Evolutionary conservation across 2,113 vertebrate genomes (phyloP).

Genomic region (Theristicus caerulescens): DNA sequence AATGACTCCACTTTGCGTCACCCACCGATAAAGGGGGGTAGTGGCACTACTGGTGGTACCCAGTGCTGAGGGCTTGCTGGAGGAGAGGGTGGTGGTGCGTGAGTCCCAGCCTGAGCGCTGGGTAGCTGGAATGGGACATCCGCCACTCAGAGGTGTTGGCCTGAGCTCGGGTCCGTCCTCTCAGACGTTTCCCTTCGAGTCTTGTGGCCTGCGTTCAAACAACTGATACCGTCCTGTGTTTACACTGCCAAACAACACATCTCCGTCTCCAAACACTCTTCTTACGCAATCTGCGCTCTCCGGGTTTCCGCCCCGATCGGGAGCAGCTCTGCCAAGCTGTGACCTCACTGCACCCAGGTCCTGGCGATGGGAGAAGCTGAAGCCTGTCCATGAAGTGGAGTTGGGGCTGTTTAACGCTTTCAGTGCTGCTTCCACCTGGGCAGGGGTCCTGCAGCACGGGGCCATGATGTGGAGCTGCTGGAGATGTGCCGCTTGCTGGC

Average conservation of each 20-base stretch:
- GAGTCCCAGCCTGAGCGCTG: rapidly evolving
- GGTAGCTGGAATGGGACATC: not conserved
- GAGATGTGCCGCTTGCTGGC: not conserved
- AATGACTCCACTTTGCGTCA: not conserved
- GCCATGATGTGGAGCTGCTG: rapidly evolving
- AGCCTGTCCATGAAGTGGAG: rapidly evolving
- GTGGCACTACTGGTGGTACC: not conserved
- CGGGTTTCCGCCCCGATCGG: not conserved
- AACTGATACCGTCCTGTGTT: not conserved
- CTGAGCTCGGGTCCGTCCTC: rapidly evolving
- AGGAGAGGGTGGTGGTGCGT: not conserved
- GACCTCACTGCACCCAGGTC: not conserved
- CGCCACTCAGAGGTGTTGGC: rapidly evolving
- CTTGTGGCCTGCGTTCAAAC: not conserved
- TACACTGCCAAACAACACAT: not conserved
- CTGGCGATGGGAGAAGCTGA: not conserved
- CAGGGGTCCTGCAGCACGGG: rapidly evolving
- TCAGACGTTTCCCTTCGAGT: not conserved
- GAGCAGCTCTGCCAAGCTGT: not conserved
- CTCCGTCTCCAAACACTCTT: not conserved
- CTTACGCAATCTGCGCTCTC: not conserved
- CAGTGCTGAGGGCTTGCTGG: not conserved
- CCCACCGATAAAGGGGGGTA: rapidly evolving
- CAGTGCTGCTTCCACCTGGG: not conserved
- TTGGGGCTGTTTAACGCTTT: not conserved